A percentile compares a stretch with the other conserved stretches of the same genome.
phyloP scores from a whole-genome alignment of 1,140 invertebrate species.

The Lasaia peninsularis region DNA sequence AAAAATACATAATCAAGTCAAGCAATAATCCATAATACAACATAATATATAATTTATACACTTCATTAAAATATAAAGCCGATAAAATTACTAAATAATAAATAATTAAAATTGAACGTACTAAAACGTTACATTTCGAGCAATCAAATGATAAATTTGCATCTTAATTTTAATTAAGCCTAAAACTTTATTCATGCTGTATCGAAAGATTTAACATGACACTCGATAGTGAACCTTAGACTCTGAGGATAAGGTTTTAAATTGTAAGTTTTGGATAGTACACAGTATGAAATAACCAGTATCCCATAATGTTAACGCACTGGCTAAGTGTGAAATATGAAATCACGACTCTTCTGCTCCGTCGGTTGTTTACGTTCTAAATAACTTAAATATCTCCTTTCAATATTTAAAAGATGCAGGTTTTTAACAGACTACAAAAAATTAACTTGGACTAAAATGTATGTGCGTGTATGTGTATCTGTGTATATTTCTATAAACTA shows the following conservation, averaged over 20 bases:
- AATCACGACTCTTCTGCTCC: constrained; percentile 71
- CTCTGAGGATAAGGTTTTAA: neutral
- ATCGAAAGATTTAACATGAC: neutral
- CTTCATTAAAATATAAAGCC: neutral
- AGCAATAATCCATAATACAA: neutral
- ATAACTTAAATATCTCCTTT: constrained; percentile 61
- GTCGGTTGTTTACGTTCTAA: constrained; percentile 67
- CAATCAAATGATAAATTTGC: constrained; percentile 38
- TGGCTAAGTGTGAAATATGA: constrained; percentile 74
- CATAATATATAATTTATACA: neutral
- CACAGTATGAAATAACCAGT: constrained; percentile 56
- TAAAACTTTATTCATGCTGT: constrained; percentile 6
- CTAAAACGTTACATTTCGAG: neutral
- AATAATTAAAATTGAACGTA: neutral
- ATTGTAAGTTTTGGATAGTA: neutral
- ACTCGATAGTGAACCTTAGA: constrained; percentile 28
- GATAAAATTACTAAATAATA: neutral
- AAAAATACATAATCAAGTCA: too few species aligned
- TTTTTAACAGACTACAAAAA: neutral
- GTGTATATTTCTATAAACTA: too few species aligned
- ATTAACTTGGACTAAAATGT: too few species aligned
- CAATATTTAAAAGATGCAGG: constrained; percentile 47
- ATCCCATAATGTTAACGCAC: constrained; percentile 57
- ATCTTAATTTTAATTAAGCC: constrained; percentile 24
- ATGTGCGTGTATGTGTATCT: too few species aligned